phyloP scores from a whole-genome alignment of 2,888 invertebrate species.

The Euproctis similis region DNA sequence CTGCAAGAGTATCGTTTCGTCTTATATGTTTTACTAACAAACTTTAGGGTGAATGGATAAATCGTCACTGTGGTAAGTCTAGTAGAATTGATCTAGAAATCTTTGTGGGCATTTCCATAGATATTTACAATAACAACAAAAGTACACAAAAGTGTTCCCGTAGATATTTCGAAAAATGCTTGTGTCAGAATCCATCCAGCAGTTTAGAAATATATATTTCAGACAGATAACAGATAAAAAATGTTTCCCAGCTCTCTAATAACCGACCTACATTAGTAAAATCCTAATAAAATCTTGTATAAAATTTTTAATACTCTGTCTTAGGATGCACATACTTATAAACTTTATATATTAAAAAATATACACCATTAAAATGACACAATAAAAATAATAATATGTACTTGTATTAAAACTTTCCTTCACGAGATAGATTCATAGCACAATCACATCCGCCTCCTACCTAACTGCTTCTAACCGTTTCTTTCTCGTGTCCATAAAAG shows the following conservation, averaged over 20 bases:
- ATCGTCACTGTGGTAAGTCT: slow-evolving; percentile 16
- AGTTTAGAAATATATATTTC: too few relatives aligned
- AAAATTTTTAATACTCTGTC: too few relatives aligned
- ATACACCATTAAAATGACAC: slow-evolving; percentile 7
- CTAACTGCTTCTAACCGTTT: slow-evolving; percentile 49
- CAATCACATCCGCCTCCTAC: slow-evolving; percentile 61
- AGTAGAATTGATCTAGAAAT: too few relatives aligned
- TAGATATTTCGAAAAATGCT: too few relatives aligned
- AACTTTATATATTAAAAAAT: slow-evolving; percentile 5
- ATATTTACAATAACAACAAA: too few relatives aligned
- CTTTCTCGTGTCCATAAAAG: slow-evolving; percentile 18
- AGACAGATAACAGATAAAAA: too few relatives aligned
- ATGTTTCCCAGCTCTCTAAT: too few relatives aligned
- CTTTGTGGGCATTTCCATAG: too few relatives aligned
- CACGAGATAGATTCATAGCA: slow-evolving; percentile 60
- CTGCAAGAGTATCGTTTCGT: slow-evolving; percentile 30
- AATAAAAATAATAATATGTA: slow-evolving; percentile 5
- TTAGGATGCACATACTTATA: slow-evolving; percentile 5
- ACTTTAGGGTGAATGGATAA: slow-evolving; percentile 33
- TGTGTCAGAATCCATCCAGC: too few relatives aligned
- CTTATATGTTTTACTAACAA: slow-evolving; percentile 36
- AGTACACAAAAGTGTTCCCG: too few relatives aligned
- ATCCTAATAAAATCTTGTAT: too few relatives aligned
- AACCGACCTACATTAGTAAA: too few relatives aligned
- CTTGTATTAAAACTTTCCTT: slow-evolving; percentile 62